Percentiles rank a stretch among this genome's conserved stretches.
Conservation (phyloP, 2,888 invertebrate species). For the Amphipyra berbera region DNA sequence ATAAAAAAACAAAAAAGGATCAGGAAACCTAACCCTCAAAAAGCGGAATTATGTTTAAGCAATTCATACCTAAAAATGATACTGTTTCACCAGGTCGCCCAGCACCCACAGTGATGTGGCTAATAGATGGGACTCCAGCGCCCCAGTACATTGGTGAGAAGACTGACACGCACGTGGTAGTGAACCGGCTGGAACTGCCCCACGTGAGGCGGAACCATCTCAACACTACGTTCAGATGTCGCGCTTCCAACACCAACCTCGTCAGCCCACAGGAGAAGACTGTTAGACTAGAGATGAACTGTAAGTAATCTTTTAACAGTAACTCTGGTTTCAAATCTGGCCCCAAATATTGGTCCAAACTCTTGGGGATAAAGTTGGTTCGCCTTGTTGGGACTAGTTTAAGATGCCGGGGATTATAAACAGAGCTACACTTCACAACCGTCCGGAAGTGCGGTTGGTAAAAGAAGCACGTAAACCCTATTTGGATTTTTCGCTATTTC, state of each 20-base stretch:
- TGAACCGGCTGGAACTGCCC: constrained; percentile 94
- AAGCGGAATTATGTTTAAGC: too few species aligned
- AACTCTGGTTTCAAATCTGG: too few species aligned
- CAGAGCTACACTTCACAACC: too few species aligned
- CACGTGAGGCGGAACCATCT: constrained; percentile 93
- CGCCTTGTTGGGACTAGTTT: too few species aligned
- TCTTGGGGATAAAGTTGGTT: too few species aligned
- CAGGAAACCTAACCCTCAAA: too few species aligned
- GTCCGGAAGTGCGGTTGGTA: too few species aligned
- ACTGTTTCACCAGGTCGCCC: constrained; percentile 92
- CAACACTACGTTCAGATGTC: constrained; percentile 96
- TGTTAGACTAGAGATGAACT: constrained; percentile 94
- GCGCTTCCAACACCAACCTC: constrained; percentile 96
- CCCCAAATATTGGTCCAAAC: too few species aligned
- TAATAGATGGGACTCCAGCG: constrained; percentile 93
- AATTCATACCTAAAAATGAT: not conserved
- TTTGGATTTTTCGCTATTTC: too few species aligned
- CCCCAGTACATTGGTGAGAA: constrained; percentile 93
- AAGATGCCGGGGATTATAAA: too few species aligned
- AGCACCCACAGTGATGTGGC: constrained; percentile 95
- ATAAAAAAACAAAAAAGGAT: too few species aligned
- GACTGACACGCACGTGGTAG: constrained; percentile 93
- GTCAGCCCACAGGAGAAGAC: constrained; percentile 95
- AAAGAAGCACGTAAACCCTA: too few species aligned
- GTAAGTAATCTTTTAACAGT: constrained; percentile 89